phyloP scores from a whole-genome alignment of 2,888 invertebrate genomes.

The Dioctria rufipes region DNA sequence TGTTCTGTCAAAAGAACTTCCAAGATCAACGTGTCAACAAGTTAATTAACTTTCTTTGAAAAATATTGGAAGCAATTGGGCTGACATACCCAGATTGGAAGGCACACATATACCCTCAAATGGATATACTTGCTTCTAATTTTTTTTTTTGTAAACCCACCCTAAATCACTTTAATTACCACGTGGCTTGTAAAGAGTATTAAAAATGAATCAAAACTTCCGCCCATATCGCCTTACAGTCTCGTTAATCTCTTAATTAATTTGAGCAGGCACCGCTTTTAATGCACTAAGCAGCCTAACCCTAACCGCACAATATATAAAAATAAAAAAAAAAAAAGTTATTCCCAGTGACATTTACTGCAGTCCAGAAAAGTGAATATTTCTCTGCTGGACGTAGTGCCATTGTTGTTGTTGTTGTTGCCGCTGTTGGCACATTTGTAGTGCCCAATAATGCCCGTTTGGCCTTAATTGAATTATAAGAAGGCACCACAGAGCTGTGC shows the following conservation, averaged over 20 bases:
- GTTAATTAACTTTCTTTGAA: too few relatives aligned
- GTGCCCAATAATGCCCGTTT: not conserved
- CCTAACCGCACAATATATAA: not conserved
- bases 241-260: slow-evolving; percentile 25
- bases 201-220: slow-evolving; percentile 5
- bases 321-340: not conserved
- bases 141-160: too few relatives aligned
- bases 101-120: too few relatives aligned
- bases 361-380: not conserved
- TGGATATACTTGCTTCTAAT: too few relatives aligned
- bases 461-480: slow-evolving; percentile 5
- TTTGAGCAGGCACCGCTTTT: slow-evolving; percentile 12
- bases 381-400: not conserved
- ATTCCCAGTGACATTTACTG: not conserved
- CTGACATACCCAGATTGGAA: too few relatives aligned
- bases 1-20: too few relatives aligned
- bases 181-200: not conserved
- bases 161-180: not conserved
- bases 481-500: not conserved
- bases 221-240: slow-evolving; percentile 27
- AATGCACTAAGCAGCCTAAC: not conserved
- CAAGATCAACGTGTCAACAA: too few relatives aligned
- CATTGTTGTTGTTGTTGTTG: not conserved
- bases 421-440: not conserved
- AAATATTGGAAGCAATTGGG: too few relatives aligned